A percentile compares a stretch with the other conserved stretches of the same genome.
These are phyloP conservation scores for Thecocarcelia acutangulata DNA, from an alignment of 2,888 invertebrate species.

Conservation along the genomic window DNA sequence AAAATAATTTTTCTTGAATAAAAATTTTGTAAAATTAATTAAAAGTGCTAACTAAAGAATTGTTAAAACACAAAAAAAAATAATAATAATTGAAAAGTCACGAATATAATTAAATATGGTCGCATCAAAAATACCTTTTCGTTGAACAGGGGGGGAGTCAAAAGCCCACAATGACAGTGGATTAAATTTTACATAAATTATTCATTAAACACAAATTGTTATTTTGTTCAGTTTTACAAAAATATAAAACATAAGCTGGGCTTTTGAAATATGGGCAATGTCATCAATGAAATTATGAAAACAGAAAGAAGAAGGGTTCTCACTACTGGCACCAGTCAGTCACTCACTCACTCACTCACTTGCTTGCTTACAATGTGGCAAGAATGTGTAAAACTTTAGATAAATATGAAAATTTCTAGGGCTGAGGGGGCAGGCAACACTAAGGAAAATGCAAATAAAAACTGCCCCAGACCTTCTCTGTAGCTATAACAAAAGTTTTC, in stretches of 20 bases:
- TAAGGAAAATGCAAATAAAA: conserved; percentile 32
- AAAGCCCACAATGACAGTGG: conserved; percentile 44
- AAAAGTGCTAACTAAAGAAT: conserved; percentile 71
- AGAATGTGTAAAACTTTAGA: conserved; percentile 37
- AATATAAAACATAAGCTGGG: conserved; percentile 27
- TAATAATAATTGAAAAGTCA: conserved; percentile 37
- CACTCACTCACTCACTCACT: neutral
- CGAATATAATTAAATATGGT: conserved; percentile 39
- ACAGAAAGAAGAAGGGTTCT: conserved; percentile 31
- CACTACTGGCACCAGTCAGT: conserved; percentile 13
- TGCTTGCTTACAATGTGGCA: neutral
- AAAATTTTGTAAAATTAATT: conserved; percentile 77
- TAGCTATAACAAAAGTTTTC: conserved; percentile 26
- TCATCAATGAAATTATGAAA: conserved; percentile 44
- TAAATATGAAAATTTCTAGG: neutral
- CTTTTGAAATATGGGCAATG: conserved; percentile 27
- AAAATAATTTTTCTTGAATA: conserved; percentile 75
- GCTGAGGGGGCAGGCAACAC: conserved; percentile 12
- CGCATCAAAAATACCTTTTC: conserved; percentile 38
- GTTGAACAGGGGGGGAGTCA: neutral
- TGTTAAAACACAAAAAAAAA: conserved; percentile 35
- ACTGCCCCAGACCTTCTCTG: conserved; percentile 70
- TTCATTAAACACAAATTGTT: conserved; percentile 62
- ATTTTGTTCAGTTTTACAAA: conserved; percentile 21
- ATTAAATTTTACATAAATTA: conserved; percentile 66